Evolutionary conservation across 2,113 vertebrate species (phyloP).

Genomic region (Astur gentilis): DNA sequence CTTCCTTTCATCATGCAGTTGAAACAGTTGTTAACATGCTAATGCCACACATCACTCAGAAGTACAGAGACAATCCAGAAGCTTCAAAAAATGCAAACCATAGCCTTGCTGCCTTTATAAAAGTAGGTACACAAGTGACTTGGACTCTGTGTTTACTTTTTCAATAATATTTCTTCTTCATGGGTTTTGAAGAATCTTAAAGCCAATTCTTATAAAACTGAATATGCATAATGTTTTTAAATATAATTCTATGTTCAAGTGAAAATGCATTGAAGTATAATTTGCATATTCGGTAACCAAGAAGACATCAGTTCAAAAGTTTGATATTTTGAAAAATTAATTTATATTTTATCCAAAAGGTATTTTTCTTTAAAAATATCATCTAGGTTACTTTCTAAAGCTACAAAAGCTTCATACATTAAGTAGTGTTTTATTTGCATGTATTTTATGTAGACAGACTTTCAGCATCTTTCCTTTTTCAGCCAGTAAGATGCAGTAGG

Average conservation of each 20-base stretch:
- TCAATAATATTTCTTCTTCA: not conserved
- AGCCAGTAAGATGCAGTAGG: not conserved
- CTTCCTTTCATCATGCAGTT: constrained; percentile 91
- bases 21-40: constrained; percentile 97
- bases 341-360: not conserved
- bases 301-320: not conserved
- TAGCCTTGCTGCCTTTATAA: constrained; percentile 94
- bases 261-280: not conserved
- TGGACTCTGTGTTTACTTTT: not conserved
- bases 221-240: not conserved
- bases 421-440: not conserved
- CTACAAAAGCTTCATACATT: not conserved
- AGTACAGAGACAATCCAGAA: constrained; percentile 95
- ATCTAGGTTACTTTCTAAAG: not conserved
- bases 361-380: not conserved
- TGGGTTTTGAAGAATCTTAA: not conserved
- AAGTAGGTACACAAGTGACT: constrained; percentile 73
- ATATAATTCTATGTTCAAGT: not conserved
- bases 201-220: not conserved
- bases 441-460: not conserved
- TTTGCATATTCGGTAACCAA: not conserved
- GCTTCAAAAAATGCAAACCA: constrained; percentile 96
- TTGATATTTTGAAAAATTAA: not conserved
- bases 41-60: constrained; percentile 97
- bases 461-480: not conserved